Base-by-base conservation (phyloP, 2,113 vertebrate genomes). In the Sinocyclocheilus maitianheensis region DNA sequence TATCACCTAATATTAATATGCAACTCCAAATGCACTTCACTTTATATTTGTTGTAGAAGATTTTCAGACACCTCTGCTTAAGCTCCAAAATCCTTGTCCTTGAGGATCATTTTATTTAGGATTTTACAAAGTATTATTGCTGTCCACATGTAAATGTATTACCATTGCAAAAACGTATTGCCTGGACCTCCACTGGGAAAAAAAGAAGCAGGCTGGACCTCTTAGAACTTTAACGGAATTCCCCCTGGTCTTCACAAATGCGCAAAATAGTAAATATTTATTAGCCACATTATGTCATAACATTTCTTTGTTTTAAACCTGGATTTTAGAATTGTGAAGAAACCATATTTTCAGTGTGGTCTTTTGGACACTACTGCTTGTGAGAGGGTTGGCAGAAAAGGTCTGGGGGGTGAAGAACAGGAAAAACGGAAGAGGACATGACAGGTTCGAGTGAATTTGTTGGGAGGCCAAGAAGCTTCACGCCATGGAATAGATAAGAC, bases 391-490 rank as follows among this genome's bases (percentile, higher is more conserved):
- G 55, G 20, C 34, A 80, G 13, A 80, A 58, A 80, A 26, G 58
- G 22, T 80, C 37, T 63, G 78, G 78, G 78, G 77, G 78, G 77
- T 60, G 77, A 79, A 79, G 18, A 80, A 58, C 34, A 24, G 22
- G 58, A 63, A 80, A 80, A 80, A 46, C 12, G 58, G 78, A 80
- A 22, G 78, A 63, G 78, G 58, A 80, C 22, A 63, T 63, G 58
- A 80, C 78, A 46, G 58, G 78, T 63, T 63, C 4, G 10, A 24
- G 37, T 40, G 78, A 80, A 60, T 60, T 63, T 46, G 78, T 30
- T 80, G 30, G 55, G 77, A 80, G 58, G 37, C 20, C 55, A 80
- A 80, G 58, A 78, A 78, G 77, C 77, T n/a, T 79, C 53, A 79
- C 30, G 12, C 77, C 53, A 60, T 60, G 53, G 16, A 62, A 80